Evolutionary conservation across 2,797 vertebrate genomes (phyloP), one percentile per base, ranked within the genome.

Genomic region (Syndactyla subalaris): DNA sequence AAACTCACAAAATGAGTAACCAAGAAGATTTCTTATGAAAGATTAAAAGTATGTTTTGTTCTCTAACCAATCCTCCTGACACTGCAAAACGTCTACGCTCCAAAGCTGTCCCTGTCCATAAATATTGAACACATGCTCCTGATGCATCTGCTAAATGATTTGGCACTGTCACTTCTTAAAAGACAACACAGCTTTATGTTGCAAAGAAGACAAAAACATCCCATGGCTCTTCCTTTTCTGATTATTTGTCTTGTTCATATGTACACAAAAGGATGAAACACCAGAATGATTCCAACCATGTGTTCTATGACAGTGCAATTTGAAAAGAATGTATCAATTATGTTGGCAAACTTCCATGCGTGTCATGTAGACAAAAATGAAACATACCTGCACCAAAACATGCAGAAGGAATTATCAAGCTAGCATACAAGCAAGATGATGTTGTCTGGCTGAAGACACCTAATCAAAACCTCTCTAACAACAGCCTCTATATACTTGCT

Each of bases 51-150:
- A 80, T 89, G 27, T 77, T 92, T 93, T 90, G 67, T 78, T 95
- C 65, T 95, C 23, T 57, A 83, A n/a, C 34, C 72, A 88, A 70
- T 88, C 39, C 81, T 94, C 81, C 76, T 92, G 91, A 91, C n/a
- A 83, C 4, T 36, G 43, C 11, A 72, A 88, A 86, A 67, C 46
- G 39, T 59, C 73, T 82, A 86, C 8, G 11, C 12, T 82, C 72
- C 59, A 65, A 66, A 94, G 75, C 68, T 32, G 11, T 80, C 65
- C 51, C 91, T 72, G 49, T n/a, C 52, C 72, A 93, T 93, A 93
- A 97, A 96, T 93, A 97, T 48, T 93, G 65, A 94, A 92, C 46
- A 91, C 27, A 55, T 49, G 9, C 46, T 91, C 58, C 57, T 78
- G 36, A 68, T 43, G 21, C 48, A 80, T 81, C 88, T 95, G 54